Evolutionary conservation across 1,140 invertebrate species (phyloP).

Genomic region (Orchesella cincta): DNA sequence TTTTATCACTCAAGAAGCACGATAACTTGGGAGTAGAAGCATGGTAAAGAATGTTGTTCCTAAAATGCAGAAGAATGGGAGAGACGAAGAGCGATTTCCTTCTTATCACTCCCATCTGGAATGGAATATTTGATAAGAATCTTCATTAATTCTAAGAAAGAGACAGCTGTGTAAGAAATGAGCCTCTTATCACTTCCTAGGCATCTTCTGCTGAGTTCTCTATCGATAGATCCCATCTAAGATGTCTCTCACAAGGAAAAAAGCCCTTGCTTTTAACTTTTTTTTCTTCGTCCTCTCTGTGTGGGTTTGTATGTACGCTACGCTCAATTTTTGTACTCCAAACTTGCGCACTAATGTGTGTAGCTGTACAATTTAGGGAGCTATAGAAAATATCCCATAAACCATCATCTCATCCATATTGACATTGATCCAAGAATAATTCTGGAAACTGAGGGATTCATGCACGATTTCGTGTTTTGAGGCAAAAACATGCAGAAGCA

Average conservation of each 20-base stretch:
- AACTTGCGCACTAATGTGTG: too few relatives aligned
- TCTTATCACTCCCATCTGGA: conserved; percentile 46
- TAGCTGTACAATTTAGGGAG: too few relatives aligned
- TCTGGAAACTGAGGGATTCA: neutral
- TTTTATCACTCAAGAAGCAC: neutral
- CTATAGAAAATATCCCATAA: too few relatives aligned
- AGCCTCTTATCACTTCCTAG: conserved; percentile 43
- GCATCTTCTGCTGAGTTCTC: conserved; percentile 47
- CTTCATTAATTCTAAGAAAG: conserved; percentile 51
- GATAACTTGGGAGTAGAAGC: neutral
- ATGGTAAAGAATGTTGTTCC: neutral
- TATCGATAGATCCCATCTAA: conserved; percentile 50
- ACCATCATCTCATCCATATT: too few relatives aligned
- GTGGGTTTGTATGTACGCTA: neutral
- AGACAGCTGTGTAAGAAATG: conserved; percentile 49
- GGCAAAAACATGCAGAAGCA: neutral
- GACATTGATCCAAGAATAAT: too few relatives aligned
- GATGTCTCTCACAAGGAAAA: conserved; percentile 43
- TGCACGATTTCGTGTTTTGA: neutral
- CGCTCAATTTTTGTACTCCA: neutral
- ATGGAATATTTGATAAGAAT: conserved; percentile 51
- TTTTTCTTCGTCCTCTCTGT: neutral
- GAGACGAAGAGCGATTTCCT: conserved; percentile 47
- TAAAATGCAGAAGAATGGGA: neutral
- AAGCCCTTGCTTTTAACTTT: neutral